Percentiles rank a stretch among this genome's conserved stretches.
These are phyloP conservation scores for Brachionus sp. DNA, from an alignment of 1,140 invertebrate genomes.

Conservation along the genomic window DNA sequence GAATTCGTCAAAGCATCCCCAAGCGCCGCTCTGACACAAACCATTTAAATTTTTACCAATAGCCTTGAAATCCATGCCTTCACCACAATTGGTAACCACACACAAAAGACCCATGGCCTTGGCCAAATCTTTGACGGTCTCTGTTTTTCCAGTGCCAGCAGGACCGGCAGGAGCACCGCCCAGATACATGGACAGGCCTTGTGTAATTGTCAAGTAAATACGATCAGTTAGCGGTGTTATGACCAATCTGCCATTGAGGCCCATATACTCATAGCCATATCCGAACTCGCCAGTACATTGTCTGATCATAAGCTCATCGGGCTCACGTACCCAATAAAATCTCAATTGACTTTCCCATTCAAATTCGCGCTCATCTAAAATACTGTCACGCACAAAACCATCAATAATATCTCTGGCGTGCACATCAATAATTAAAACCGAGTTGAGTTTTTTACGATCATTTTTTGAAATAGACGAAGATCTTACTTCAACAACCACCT, in stretches of 20 bases:
- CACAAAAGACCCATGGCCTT: slow-evolving; percentile 80
- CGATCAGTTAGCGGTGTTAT: slow-evolving; percentile 85
- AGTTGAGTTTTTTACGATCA: slow-evolving; percentile 79
- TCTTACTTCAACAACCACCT: slow-evolving; percentile 70
- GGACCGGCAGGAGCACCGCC: slow-evolving; percentile 73
- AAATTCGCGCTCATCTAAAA: slow-evolving; percentile 76
- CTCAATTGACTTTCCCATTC: slow-evolving; percentile 85
- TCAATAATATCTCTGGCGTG: slow-evolving; percentile 84
- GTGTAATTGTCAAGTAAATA: slow-evolving; percentile 84
- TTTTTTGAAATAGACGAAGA: slow-evolving; percentile 69
- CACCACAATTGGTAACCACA: slow-evolving; percentile 84
- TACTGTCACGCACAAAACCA: slow-evolving; percentile 75
- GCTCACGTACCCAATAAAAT: slow-evolving; percentile 80
- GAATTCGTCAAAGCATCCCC: slow-evolving; percentile 79
- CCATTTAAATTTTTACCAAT: slow-evolving; percentile 80
- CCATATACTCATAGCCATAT: slow-evolving; percentile 91
- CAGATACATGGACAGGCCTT: slow-evolving; percentile 86
- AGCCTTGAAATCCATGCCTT: slow-evolving; percentile 80
- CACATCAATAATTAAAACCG: slow-evolving; percentile 80
- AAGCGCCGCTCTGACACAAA: slow-evolving; percentile 70
- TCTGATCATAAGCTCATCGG: slow-evolving; percentile 74
- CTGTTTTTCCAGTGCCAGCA: slow-evolving; percentile 78
- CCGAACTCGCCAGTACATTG: slow-evolving; percentile 85
- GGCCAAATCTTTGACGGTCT: slow-evolving; percentile 82
- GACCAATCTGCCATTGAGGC: slow-evolving; percentile 79